Evolutionary conservation across 2,888 invertebrate genomes (phyloP).

Genomic region (Hesperia comma): DNA sequence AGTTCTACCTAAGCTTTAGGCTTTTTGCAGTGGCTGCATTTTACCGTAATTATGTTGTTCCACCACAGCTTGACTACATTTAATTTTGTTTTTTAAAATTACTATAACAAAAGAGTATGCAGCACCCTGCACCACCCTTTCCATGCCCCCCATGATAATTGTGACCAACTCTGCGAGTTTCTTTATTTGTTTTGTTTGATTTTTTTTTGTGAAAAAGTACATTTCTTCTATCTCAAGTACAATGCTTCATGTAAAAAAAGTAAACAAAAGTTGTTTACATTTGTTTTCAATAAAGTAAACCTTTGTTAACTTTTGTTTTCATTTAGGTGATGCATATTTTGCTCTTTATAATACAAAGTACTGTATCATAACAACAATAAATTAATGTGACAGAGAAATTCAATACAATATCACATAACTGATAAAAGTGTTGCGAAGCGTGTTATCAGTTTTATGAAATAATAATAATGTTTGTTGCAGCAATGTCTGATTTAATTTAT

Average conservation of each 20-base stretch:
- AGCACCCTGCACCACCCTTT: too few species aligned
- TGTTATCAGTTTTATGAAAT: constrained; percentile 15
- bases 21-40: too few species aligned
- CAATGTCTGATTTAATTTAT: constrained; percentile 95
- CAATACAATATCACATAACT: constrained; percentile 1
- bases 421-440: constrained; percentile 12
- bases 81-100: too few species aligned
- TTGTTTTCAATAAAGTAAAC: neutral
- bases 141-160: too few species aligned
- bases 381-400: constrained; percentile 12
- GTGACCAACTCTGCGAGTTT: too few species aligned
- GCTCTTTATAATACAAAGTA: neutral
- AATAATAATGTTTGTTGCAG: constrained; percentile 61
- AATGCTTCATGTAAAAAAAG: neutral
- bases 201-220: too few species aligned
- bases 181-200: too few species aligned
- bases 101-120: too few species aligned
- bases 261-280: neutral
- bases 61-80: too few species aligned
- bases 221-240: too few species aligned
- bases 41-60: too few species aligned
- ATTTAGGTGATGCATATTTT: neutral
- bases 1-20: too few species aligned
- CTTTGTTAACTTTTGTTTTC: neutral
- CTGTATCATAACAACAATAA: neutral